These are phyloP conservation scores for Datnioides undecimradiatus DNA, from an alignment of 2,113 vertebrate genomes.

Conservation along the genomic window DNA sequence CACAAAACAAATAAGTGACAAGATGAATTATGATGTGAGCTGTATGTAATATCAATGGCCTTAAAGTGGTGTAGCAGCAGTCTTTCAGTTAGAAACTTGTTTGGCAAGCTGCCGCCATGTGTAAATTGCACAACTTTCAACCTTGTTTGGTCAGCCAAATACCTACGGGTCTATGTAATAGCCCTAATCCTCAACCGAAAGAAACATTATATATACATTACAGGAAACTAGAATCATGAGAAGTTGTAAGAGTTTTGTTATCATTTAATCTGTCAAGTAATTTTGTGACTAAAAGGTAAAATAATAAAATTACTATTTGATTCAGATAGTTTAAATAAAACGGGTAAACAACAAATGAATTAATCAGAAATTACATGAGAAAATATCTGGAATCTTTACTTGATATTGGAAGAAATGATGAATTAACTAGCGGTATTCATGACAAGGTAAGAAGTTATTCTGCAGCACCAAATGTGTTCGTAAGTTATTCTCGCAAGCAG, in stretches of 20 bases:
- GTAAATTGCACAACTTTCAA: slow-evolving; percentile 9
- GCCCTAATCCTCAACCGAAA: background rate
- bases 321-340: background rate
- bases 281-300: background rate
- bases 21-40: background rate
- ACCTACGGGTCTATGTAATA: background rate
- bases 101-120: slow-evolving; percentile 11
- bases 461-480: background rate
- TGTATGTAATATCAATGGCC: background rate
- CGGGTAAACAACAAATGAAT: rapidly evolving
- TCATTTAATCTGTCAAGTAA: background rate
- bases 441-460: background rate
- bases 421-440: background rate
- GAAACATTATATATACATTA: background rate
- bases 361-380: no score
- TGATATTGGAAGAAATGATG: background rate
- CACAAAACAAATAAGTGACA: background rate
- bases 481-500: background rate
- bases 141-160: background rate
- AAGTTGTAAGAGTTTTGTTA: no score
- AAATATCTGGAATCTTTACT: background rate
- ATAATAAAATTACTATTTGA: background rate
- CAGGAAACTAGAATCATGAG: no score
- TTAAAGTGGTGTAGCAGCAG: background rate
- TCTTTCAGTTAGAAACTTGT: slow-evolving; percentile 18